phyloP scores from a whole-genome alignment of 2,797 vertebrate species.

The Helicolenus hilgendorfi region DNA sequence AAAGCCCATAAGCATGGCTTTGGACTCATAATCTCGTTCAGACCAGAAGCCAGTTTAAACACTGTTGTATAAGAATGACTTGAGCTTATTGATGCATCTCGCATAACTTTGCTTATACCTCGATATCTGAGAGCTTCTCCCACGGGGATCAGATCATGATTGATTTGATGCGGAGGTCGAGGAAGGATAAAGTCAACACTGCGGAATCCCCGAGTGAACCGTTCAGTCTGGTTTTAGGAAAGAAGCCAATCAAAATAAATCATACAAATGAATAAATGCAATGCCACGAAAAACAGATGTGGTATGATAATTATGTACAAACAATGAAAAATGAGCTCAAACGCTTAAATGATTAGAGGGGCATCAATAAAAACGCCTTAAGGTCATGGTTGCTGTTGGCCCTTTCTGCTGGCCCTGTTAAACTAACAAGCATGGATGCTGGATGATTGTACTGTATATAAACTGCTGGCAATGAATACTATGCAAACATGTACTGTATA shows the following conservation, averaged over 20 bases:
- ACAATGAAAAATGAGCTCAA: slow-evolving; percentile 3
- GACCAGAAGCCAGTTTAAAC: not conserved
- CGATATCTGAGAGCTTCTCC: slow-evolving; percentile 15
- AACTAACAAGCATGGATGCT: not conserved
- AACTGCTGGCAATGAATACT: not conserved
- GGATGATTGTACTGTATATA: not conserved
- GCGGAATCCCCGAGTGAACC: slow-evolving; percentile 35
- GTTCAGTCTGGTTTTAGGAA: slow-evolving; percentile 1
- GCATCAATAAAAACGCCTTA: not conserved
- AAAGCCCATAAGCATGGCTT: not conserved
- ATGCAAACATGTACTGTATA: not conserved
- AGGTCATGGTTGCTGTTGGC: not conserved
- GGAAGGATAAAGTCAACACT: slow-evolving; percentile 45
- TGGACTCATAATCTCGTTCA: not conserved
- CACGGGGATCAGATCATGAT: slow-evolving; percentile 1
- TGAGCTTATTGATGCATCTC: not conserved
- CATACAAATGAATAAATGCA: slow-evolving; percentile 22
- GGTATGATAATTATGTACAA: slow-evolving; percentile 49
- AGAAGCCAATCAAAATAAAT: slow-evolving; percentile 63
- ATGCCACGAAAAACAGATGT: slow-evolving; percentile 62
- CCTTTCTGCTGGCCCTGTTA: not conserved
- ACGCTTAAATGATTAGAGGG: not conserved
- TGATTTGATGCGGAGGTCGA: slow-evolving; percentile 31
- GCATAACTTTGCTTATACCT: slow-evolving; percentile 11
- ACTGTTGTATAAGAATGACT: not conserved